These are phyloP conservation scores for Mesopsocus fuscifrons DNA, from an alignment of 2,888 invertebrate genomes.

Conservation along the genomic window DNA sequence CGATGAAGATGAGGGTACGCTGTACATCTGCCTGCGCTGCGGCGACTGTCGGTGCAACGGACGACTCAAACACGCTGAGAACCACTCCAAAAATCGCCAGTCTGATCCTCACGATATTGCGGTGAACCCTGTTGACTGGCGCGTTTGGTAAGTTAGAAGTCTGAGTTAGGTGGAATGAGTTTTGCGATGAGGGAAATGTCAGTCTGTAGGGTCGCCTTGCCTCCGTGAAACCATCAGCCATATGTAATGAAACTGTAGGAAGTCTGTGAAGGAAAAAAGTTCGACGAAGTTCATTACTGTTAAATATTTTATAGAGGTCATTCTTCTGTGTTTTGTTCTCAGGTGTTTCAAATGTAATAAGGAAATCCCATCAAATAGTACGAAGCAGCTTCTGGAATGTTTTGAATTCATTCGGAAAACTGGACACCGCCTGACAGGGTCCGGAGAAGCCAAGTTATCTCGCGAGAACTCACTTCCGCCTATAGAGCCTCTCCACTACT, in stretches of 20 bases:
- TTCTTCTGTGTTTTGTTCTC: constrained; percentile 13
- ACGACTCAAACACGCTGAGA: constrained; percentile 44
- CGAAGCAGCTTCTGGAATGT: constrained; percentile 51
- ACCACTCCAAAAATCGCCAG: constrained; percentile 53
- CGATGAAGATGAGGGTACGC: constrained; percentile 29
- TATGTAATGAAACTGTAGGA: no score
- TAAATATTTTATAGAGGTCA: no score
- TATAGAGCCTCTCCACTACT: no score
- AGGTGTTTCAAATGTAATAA: constrained; percentile 57
- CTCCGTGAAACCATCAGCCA: no score
- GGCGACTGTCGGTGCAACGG: constrained; percentile 59
- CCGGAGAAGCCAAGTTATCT: constrained; percentile 8
- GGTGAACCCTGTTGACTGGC: constrained; percentile 49
- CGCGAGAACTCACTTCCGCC: constrained; percentile 11
- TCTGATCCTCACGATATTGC: constrained; percentile 58
- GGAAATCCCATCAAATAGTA: constrained; percentile 30
- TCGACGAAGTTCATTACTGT: no score
- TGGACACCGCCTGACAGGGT: constrained; percentile 21
- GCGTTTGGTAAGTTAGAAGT: constrained; percentile 38
- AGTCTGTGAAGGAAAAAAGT: no score
- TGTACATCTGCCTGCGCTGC: constrained; percentile 71
- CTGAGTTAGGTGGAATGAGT: no score
- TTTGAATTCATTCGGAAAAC: constrained; percentile 53
- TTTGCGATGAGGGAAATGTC: no score
- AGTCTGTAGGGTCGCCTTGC: no score